Conservation (phyloP, 2,888 invertebrate species). For the Hemaris fuciformis region DNA sequence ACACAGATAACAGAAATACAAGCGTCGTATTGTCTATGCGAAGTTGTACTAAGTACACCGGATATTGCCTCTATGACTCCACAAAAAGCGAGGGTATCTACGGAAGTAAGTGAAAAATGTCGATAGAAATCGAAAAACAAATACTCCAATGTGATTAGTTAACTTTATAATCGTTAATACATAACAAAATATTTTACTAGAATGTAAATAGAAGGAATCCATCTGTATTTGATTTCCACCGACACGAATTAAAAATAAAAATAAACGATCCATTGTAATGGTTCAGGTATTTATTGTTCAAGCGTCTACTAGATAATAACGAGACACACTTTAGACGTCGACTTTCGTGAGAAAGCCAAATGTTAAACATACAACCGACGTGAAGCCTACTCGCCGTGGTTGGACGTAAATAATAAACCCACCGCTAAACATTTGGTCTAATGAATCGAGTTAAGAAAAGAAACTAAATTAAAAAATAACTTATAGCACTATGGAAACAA, state of each 20-base stretch:
- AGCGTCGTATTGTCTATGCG: slow-evolving; percentile 15
- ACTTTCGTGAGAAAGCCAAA: slow-evolving; percentile 55
- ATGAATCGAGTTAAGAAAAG: slow-evolving; percentile 19
- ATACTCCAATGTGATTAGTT: background rate
- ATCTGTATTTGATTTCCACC: background rate
- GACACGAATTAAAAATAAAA: slow-evolving; percentile 33
- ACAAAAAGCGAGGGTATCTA: slow-evolving; percentile 17
- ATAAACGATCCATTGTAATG: slow-evolving; percentile 53
- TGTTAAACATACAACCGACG: slow-evolving; percentile 59
- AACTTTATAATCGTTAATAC: too few species aligned
- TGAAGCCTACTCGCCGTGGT: slow-evolving; percentile 49
- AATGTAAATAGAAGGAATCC: too few species aligned
- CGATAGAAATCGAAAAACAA: background rate
- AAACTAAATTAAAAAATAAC: slow-evolving; percentile 29
- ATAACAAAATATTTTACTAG: too few species aligned
- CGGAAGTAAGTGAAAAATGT: slow-evolving; percentile 17
- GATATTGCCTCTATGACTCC: background rate
- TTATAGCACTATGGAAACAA: slow-evolving; percentile 28
- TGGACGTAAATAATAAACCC: slow-evolving; percentile 40
- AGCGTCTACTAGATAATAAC: slow-evolving; percentile 73
- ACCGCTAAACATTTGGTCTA: slow-evolving; percentile 19
- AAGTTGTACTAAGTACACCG: slow-evolving; percentile 3
- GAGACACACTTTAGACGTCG: slow-evolving; percentile 65
- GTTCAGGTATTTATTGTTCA: slow-evolving; percentile 80
- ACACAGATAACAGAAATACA: slow-evolving; percentile 18